phyloP scores from a whole-genome alignment of 2,888 invertebrate species.

The Tinea pellionella region DNA sequence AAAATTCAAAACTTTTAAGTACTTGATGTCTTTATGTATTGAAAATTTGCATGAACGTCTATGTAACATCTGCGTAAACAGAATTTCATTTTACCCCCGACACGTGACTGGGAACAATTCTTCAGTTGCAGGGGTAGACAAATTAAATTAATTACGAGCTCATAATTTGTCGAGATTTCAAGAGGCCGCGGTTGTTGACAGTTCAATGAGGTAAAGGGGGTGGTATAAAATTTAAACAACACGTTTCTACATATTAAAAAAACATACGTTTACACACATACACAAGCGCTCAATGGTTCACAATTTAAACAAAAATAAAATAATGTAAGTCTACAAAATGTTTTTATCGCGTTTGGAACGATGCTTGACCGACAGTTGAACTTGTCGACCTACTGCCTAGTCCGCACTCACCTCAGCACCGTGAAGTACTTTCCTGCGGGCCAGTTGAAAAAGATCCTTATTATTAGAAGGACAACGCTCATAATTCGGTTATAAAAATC shows the following conservation, averaged over 20 bases:
- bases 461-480: not conserved
- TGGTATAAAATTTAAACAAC: not conserved
- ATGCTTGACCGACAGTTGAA: constrained; percentile 36
- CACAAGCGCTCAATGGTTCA: no score
- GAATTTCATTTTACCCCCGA: not conserved
- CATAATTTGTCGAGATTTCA: not conserved
- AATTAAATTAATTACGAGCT: not conserved
- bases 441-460: not conserved
- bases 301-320: no score
- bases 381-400: constrained; percentile 41
- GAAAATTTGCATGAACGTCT: no score
- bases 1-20: not conserved
- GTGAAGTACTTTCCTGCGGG: not conserved
- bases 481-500: not conserved
- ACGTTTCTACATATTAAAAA: no score
- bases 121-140: not conserved
- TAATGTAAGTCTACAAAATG: not conserved
- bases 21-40: not conserved
- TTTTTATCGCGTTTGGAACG: constrained; percentile 2
- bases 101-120: not conserved
- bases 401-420: constrained; percentile 30
- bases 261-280: no score
- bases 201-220: constrained; percentile 5
- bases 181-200: not conserved
- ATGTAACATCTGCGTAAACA: not conserved